Conservation (phyloP, 2,888 invertebrate species). For the Chaitophorus viminalis region DNA sequence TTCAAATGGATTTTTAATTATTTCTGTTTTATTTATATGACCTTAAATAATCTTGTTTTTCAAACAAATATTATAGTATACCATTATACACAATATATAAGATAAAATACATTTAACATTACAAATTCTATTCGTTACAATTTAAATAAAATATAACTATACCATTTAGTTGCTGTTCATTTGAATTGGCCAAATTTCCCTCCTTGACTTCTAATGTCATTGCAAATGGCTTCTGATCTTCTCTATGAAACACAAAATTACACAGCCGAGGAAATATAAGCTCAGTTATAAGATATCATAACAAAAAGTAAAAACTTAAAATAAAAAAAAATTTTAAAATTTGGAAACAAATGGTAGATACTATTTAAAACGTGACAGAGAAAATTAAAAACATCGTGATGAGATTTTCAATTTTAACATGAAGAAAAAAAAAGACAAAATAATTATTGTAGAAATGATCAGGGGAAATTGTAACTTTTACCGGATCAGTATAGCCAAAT, state of each 20-base stretch:
- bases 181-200: constrained; percentile 51
- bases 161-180: constrained; percentile 44
- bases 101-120: neutral
- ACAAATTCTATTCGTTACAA: neutral
- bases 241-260: constrained; percentile 33
- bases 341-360: neutral
- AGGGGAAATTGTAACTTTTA: constrained; percentile 29
- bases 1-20: neutral
- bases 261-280: neutral
- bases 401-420: constrained; percentile 22
- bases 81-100: neutral
- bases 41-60: neutral
- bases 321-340: constrained; percentile 11
- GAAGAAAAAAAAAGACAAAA: constrained; percentile 26
- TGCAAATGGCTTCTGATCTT: constrained; percentile 50
- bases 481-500: constrained; percentile 52
- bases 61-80: neutral
- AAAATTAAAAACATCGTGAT: constrained; percentile 59
- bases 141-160: neutral
- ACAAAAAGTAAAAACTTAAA: constrained; percentile 7
- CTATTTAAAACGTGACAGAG: constrained; percentile 43
- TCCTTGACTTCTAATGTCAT: constrained; percentile 59
- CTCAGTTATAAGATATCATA: neutral
- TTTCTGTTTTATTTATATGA: neutral
- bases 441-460: constrained; percentile 25